phyloP scores from a whole-genome alignment of 2,797 vertebrate species.

The Dallia pectoralis region DNA sequence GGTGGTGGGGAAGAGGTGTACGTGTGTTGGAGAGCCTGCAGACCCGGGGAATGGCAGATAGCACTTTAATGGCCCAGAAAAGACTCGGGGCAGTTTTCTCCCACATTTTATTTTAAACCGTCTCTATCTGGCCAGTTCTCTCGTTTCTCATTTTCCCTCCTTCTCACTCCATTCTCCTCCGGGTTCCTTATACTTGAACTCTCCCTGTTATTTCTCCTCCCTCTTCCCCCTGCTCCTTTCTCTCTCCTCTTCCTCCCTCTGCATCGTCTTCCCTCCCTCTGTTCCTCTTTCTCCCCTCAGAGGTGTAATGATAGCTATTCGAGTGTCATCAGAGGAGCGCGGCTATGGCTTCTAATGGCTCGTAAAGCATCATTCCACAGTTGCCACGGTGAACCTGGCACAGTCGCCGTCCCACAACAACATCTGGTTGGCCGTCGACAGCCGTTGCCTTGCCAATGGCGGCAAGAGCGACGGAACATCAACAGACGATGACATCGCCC shows the following conservation, averaged over 20 bases:
- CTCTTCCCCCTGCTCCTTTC: conserved; percentile 31
- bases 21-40: conserved; percentile 55
- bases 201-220: background rate
- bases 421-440: conserved; percentile 77
- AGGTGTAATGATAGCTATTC: conserved; percentile 86
- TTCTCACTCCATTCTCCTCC: background rate
- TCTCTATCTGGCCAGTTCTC: conserved; percentile 17
- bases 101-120: conserved; percentile 78
- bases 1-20: conserved; percentile 27
- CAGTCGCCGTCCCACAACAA: conserved; percentile 67
- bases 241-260: conserved; percentile 28
- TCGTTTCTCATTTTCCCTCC: conserved; percentile 24
- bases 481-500: conserved; percentile 66
- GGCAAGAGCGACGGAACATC: conserved; percentile 56
- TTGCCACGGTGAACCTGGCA: conserved; percentile 80
- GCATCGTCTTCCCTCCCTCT: background rate
- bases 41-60: conserved; percentile 78
- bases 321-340: conserved; percentile 81
- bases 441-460: conserved; percentile 67
- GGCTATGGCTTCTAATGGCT: conserved; percentile 83
- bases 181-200: conserved; percentile 35
- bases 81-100: conserved; percentile 81
- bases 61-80: conserved; percentile 83
- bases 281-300: conserved; percentile 61
- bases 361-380: conserved; percentile 79